Base-by-base conservation (phyloP, 2,888 invertebrate genomes). In the Hydrotaea diabolus region DNA sequence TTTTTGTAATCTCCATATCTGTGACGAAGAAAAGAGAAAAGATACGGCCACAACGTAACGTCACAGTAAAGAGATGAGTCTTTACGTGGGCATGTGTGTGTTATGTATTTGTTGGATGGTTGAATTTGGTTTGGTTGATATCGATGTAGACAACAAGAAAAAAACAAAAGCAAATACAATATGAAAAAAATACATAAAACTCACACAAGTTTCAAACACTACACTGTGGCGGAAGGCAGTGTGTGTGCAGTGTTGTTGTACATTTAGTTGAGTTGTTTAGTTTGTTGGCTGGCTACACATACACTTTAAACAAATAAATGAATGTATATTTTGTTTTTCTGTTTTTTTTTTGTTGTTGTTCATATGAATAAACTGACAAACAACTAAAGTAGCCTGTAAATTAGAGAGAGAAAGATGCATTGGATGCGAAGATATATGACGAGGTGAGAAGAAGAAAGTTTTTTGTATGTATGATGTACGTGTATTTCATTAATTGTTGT, bases 71-170 rank as follows among this genome's bases (percentile, higher is more conserved):
- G 39, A 31, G 59, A 62, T 39, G 55, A 53, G 31, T 21, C 19
- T 43, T 43, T 43, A 39, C 23, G 9, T 71, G 69, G n/a, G n/a
- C n/a, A n/a, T 77, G 39, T 64, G 53, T 23, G 71, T 77, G 55
- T 55, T 15, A 39, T 15, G 55, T 59, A n/a, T 55, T 66, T 66
- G 36, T 77, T 36, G 31, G 3, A 62, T 4, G n/a, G n/a, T 62
- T 31, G 0, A 3, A 8, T 11, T 23, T 59, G 19, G 19, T 59
- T 59, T 31, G 62, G 62, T 62, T 36, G 62, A 62, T 62, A 62
- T 62, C 62, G 62, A 36, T 62, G 62, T 36, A 62, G 62, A 62
- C 62, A 62, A n/a, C 31, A 23, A 59, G 26, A 26, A 13, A 59
- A 62, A 31, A 26, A 31, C 26, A 62, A 59, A 62, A 31, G 26